Conservation (phyloP, 2,113 vertebrate genomes). For the Muntiacus reevesi region DNA sequence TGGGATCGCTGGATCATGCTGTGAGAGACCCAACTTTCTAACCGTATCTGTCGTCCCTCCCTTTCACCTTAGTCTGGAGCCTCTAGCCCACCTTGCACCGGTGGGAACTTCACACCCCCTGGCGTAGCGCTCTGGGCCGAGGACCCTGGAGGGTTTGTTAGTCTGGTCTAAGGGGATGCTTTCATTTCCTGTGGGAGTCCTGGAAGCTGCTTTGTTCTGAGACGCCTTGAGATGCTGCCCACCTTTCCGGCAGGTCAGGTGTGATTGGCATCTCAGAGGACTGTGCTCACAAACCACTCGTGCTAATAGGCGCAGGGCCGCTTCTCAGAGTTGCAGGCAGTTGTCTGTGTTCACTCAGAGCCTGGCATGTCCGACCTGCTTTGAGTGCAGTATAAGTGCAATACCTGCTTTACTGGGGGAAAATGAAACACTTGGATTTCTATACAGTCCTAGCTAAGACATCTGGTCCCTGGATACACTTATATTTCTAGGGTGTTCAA, state of each 20-base stretch:
- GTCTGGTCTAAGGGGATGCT: not conserved
- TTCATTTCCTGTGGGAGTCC: not conserved
- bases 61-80: not conserved
- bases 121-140: fast-evolving
- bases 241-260: not conserved
- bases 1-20: not conserved
- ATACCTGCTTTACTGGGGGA: not conserved
- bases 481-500: not conserved
- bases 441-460: not conserved
- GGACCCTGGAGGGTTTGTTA: not conserved
- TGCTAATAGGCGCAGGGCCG: fast-evolving
- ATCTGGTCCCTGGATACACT: not conserved
- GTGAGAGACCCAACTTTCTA: not conserved
- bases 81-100: not conserved
- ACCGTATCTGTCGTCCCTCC: not conserved
- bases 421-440: not conserved
- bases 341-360: not conserved
- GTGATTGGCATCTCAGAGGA: not conserved
- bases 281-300: fast-evolving
- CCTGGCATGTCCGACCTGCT: not conserved
- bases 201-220: not conserved
- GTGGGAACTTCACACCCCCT: not conserved
- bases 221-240: not conserved
- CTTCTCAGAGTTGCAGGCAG: not conserved
- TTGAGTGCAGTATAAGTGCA: not conserved